A percentile compares a stretch with the other conserved stretches of the same genome.
Evolutionary conservation across 1,140 invertebrate genomes (phyloP).

Genomic region (Phymastichus coffea): DNA sequence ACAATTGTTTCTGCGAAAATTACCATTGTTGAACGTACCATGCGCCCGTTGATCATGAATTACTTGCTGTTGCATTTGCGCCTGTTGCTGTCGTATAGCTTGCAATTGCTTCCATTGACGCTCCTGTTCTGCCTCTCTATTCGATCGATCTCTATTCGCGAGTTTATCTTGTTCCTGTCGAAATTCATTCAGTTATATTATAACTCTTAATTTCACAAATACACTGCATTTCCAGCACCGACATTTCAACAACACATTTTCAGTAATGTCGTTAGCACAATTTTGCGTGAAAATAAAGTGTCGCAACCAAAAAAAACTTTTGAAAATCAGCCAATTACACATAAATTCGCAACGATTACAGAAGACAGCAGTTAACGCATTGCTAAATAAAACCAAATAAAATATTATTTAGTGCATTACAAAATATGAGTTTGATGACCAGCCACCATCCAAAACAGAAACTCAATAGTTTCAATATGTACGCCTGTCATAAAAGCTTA

Average conservation of each 20-base stretch:
- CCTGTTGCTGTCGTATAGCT: conserved; percentile 74
- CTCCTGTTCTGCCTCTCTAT: conserved; percentile 79
- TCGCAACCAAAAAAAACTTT: not conserved
- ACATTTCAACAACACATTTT: no score
- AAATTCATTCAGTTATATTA: conserved; percentile 28
- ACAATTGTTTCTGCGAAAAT: not conserved
- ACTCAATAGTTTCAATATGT: conserved; percentile 5
- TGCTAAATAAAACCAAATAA: conserved; percentile 25
- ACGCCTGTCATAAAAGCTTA: conserved; percentile 9
- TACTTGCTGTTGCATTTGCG: conserved; percentile 78
- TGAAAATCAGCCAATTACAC: conserved; percentile 40
- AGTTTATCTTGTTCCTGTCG: conserved; percentile 70
- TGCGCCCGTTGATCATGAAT: conserved; percentile 74
- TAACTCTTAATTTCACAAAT: not conserved
- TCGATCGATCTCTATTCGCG: conserved; percentile 63
- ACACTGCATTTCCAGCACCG: conserved; percentile 14
- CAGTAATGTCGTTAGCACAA: no score
- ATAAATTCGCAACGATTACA: conserved; percentile 22
- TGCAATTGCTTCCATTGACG: conserved; percentile 85
- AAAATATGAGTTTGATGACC: conserved; percentile 37
- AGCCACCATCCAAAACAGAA: conserved; percentile 42
- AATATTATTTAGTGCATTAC: conserved; percentile 27
- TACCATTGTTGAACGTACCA: conserved; percentile 53
- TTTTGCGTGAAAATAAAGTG: not conserved
- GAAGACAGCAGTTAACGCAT: conserved; percentile 16